phyloP scores from a whole-genome alignment of 2,797 vertebrate genomes.

The Rhynchotus rufescens region DNA sequence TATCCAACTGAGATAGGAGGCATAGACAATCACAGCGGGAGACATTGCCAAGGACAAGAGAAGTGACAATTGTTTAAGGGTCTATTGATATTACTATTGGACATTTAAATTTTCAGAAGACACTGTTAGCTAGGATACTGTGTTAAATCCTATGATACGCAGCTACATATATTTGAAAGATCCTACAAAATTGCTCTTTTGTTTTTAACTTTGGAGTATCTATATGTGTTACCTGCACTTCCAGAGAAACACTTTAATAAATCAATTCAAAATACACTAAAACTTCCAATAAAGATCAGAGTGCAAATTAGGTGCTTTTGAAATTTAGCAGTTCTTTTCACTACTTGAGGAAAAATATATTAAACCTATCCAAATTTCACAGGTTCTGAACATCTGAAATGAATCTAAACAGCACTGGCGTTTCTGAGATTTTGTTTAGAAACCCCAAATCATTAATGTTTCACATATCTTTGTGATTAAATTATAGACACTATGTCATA shows the following conservation, averaged over 20 bases:
- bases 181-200: neutral
- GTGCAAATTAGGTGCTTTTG: slow-evolving; percentile 27
- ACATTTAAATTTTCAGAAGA: neutral
- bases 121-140: neutral
- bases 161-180: neutral
- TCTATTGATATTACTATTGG: neutral
- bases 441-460: slow-evolving; percentile 17
- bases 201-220: neutral
- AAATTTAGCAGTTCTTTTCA: slow-evolving; percentile 59
- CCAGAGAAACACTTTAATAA: neutral
- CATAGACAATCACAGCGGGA: neutral
- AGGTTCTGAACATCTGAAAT: slow-evolving; percentile 19
- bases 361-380: slow-evolving; percentile 27
- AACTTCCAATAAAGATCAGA: slow-evolving; percentile 54
- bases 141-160: neutral
- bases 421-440: slow-evolving; percentile 46
- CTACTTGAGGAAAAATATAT: neutral
- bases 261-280: slow-evolving; percentile 23
- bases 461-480: slow-evolving; percentile 65
- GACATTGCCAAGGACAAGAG: neutral
- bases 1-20: neutral
- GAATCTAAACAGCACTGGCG: neutral
- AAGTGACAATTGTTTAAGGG: neutral
- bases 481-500: slow-evolving; percentile 67
- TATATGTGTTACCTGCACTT: neutral